These are phyloP conservation scores for Drosophila paracracens DNA, from an alignment of 2,888 invertebrate genomes.

Conservation along the genomic window DNA sequence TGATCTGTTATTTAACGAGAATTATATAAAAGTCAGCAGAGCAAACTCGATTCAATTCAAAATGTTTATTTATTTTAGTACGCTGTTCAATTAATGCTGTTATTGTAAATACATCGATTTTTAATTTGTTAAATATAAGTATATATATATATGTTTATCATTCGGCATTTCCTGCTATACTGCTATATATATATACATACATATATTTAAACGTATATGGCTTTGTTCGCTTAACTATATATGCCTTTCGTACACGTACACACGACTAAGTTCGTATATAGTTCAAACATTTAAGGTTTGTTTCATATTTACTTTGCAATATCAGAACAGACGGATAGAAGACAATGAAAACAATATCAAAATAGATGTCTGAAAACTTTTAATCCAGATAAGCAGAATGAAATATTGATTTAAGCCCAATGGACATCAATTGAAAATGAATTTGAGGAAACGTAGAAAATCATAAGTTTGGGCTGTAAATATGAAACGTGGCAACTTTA, in stretches of 20 bases:
- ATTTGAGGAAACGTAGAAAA: background rate
- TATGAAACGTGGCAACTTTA: conserved; percentile 22
- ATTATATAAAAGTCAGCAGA: conserved; percentile 34
- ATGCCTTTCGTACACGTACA: conserved; percentile 26
- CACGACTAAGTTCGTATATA: conserved; percentile 12
- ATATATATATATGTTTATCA: conserved; percentile 15
- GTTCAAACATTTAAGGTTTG: conserved; percentile 18
- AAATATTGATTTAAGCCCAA: background rate
- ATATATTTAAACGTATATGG: conserved; percentile 43
- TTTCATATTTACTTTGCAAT: conserved; percentile 21
- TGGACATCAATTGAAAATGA: background rate
- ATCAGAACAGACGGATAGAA: conserved; percentile 8
- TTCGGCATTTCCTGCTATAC: conserved; percentile 28
- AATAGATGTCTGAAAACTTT: background rate
- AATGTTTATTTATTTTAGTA: conserved; percentile 16
- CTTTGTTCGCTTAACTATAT: conserved; percentile 36
- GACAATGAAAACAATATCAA: background rate
- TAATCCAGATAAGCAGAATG: background rate
- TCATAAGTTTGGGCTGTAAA: conserved; percentile 5
- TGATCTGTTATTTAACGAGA: conserved; percentile 32
- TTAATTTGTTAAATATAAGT: conserved; percentile 11
- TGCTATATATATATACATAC: conserved; percentile 43
- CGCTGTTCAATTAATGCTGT: conserved; percentile 16
- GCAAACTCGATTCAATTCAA: conserved; percentile 28
- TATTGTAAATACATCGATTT: conserved; percentile 37